Conservation (phyloP, 2,113 vertebrate species). For the Mastomys natalensis region DNA sequence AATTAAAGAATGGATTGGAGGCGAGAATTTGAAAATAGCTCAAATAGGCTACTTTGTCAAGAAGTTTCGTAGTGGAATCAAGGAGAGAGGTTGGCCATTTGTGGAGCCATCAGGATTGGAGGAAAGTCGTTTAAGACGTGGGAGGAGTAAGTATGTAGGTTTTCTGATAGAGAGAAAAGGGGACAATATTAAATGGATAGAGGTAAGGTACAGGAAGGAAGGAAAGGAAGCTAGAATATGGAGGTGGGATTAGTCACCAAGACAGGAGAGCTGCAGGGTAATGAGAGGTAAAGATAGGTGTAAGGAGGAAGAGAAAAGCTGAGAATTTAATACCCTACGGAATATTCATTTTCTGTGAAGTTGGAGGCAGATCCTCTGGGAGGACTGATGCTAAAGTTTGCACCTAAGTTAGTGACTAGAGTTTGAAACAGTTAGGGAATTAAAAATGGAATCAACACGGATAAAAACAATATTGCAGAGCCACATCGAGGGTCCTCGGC, state of each 20-base stretch:
- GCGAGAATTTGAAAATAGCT: slow-evolving; percentile 5
- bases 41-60: background rate
- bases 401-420: background rate
- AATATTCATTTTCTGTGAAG: slow-evolving; percentile 31
- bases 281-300: background rate
- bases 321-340: background rate
- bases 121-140: background rate
- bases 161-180: slow-evolving; percentile 26
- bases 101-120: background rate
- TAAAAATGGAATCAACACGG: background rate
- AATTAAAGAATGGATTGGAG: background rate
- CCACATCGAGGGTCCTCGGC: background rate
- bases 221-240: background rate
- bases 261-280: background rate
- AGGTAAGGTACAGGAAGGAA: background rate
- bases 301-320: background rate
- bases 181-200: background rate
- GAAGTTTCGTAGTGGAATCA: slow-evolving; percentile 37
- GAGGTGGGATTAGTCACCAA: slow-evolving; percentile 1
- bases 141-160: background rate
- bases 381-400: background rate
- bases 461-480: background rate
- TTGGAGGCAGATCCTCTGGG: background rate
- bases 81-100: background rate
- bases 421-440: slow-evolving; percentile 14